These are phyloP conservation scores for Dysidea cf. avara DNA, from an alignment of 37 sponge, comb jelly and placozoan species.

Conservation along the genomic window DNA sequence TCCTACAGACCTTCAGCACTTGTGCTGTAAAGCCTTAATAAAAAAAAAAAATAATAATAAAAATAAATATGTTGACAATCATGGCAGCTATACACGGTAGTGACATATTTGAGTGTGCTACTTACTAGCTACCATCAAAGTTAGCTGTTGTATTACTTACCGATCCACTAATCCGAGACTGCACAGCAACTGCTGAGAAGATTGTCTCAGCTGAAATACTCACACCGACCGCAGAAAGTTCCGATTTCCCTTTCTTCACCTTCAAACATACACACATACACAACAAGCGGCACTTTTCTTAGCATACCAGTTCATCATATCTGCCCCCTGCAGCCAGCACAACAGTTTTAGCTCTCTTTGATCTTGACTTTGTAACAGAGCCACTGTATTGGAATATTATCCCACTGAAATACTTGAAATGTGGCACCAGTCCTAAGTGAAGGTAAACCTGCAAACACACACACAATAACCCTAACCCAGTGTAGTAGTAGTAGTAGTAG, in stretches of 20 bases:
- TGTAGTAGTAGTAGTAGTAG: too few relatives aligned
- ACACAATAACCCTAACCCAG: too few relatives aligned
- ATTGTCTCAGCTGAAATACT: constrained; percentile 5
- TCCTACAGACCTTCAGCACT: too few relatives aligned
- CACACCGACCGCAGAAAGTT: constrained; percentile 10
- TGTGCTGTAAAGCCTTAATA: too few relatives aligned
- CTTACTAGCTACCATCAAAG: not conserved
- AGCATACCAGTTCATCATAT: constrained; percentile 28
- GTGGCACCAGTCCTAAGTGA: constrained; percentile 43
- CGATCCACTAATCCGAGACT: not conserved
- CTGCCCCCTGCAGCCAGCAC: constrained; percentile 70
- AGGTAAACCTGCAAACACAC: constrained; percentile 54
- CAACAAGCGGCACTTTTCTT: too few relatives aligned
- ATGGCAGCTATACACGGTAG: not conserved
- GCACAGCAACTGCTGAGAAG: not conserved
- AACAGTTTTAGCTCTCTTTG: constrained; percentile 11
- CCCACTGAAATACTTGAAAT: constrained; percentile 49
- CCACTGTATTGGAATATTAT: constrained; percentile 60
- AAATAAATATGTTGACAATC: not conserved
- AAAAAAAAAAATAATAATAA: too few relatives aligned
- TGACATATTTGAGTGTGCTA: not conserved
- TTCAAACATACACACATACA: constrained; percentile 25
- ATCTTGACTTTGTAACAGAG: not conserved
- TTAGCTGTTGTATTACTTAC: not conserved
- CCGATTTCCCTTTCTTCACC: not conserved